Conservation (phyloP, 2,113 vertebrate species). For the Eurystomus gularis region DNA sequence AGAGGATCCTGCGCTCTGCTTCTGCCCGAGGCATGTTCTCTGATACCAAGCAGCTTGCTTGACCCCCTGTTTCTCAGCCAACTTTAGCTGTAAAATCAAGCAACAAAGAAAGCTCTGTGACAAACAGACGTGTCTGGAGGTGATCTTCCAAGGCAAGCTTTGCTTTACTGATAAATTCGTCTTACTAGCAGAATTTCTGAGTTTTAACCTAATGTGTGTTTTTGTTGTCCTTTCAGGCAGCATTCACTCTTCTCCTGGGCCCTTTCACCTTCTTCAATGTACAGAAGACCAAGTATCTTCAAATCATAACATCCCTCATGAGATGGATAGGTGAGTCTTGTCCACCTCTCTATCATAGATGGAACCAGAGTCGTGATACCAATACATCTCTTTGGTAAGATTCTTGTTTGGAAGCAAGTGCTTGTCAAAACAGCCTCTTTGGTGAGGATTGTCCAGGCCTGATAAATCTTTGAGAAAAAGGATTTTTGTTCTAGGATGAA, state of each 20-base stretch:
- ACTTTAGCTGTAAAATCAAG: neutral
- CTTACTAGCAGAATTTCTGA: neutral
- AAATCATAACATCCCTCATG: constrained; percentile 96
- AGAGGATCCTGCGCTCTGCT: neutral
- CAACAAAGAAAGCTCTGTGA: neutral
- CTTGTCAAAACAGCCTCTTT: neutral
- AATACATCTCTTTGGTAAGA: neutral
- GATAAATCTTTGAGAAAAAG: neutral
- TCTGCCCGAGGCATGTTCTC: constrained; percentile 24
- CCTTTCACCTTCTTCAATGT: constrained; percentile 97
- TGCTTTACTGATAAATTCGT: neutral
- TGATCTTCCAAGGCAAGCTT: neutral
- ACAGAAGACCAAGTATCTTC: constrained; percentile 98
- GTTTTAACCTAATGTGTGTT: neutral
- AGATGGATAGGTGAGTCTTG: constrained; percentile 93
- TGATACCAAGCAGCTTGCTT: constrained; percentile 10
- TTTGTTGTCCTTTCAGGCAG: constrained; percentile 71
- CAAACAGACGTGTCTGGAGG: neutral
- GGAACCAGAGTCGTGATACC: neutral
- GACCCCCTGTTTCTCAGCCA: neutral
- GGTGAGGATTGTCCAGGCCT: neutral
- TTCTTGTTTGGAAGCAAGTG: neutral
- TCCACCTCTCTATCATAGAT: neutral
- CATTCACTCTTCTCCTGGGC: constrained; percentile 88
- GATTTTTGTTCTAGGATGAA: neutral